Conservation (phyloP, 2,113 vertebrate species). For the Colistium nudipinnis region DNA sequence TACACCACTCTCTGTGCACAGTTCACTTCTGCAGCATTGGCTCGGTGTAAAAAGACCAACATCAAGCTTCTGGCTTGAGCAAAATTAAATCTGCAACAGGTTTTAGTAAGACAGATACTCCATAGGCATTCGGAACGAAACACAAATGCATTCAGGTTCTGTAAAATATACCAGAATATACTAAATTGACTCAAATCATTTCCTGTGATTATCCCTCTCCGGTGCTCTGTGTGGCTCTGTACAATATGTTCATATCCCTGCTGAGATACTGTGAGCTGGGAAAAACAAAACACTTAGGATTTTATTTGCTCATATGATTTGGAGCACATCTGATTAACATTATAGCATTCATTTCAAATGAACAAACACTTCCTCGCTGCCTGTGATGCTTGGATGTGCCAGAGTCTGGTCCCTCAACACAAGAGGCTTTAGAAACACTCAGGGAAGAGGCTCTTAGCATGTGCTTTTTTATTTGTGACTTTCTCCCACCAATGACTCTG, state of each 20-base stretch:
- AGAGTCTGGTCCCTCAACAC: constrained; percentile 20
- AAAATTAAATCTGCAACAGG: neutral
- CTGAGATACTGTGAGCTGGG: constrained; percentile 1
- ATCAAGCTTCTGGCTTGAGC: neutral
- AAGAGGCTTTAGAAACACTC: constrained; percentile 18
- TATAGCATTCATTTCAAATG: constrained; percentile 44
- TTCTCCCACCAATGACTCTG: constrained; percentile 64
- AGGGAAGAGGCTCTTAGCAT: constrained; percentile 35
- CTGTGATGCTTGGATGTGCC: constrained; percentile 22
- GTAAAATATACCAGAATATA: neutral
- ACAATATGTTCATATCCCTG: constrained; percentile 1
- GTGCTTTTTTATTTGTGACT: constrained; percentile 17
- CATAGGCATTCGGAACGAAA: neutral
- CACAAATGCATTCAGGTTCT: neutral
- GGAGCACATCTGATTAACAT: constrained; percentile 57
- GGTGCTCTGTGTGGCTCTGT: constrained; percentile 1
- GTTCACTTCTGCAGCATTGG: no score
- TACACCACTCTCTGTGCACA: no score
- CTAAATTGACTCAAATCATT: constrained; percentile 19
- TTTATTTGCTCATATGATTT: constrained; percentile 30
- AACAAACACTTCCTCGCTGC: constrained; percentile 39
- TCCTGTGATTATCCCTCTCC: constrained; percentile 23
- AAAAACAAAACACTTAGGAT: constrained; percentile 26
- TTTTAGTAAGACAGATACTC: neutral
- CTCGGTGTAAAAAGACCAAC: no score